Conservation (phyloP, 2,888 invertebrate species). For the Morinoia aosen region DNA sequence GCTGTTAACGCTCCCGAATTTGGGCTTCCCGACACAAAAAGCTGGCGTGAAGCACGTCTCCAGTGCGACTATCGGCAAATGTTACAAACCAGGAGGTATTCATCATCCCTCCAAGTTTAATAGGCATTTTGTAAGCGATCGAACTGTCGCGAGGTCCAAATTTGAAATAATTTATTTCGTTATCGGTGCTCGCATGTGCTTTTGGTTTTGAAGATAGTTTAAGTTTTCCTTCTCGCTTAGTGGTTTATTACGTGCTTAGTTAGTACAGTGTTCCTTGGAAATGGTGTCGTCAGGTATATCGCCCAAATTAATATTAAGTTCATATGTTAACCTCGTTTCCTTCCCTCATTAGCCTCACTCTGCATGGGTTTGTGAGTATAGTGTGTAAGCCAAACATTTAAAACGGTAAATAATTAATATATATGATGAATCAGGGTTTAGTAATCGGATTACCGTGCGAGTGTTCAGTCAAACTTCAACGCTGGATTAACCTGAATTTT, state of each 20-base stretch:
- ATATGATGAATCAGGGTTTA: neutral
- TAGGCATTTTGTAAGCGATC: neutral
- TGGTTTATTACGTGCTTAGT: neutral
- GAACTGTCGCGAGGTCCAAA: neutral
- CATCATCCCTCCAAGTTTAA: neutral
- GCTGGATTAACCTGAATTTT: neutral
- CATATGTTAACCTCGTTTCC: neutral
- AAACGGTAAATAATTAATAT: neutral
- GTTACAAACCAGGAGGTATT: neutral
- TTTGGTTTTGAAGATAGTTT: neutral
- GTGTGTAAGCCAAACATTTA: neutral
- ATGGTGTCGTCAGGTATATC: neutral
- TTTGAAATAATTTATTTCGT: neutral
- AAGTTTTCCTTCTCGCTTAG: neutral
- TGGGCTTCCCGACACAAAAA: neutral
- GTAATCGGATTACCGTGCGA: neutral
- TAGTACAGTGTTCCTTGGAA: neutral
- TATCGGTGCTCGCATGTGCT: neutral
- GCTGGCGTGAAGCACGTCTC: neutral
- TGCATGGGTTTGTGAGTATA: neutral
- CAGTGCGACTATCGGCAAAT: neutral
- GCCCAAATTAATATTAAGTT: neutral
- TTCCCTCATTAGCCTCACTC: constrained; percentile 4
- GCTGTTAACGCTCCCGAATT: neutral
- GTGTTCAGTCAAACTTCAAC: neutral